These are phyloP conservation scores for Uropsilus gracilis DNA, from an alignment of 2,113 vertebrate genomes.

Conservation along the genomic window DNA sequence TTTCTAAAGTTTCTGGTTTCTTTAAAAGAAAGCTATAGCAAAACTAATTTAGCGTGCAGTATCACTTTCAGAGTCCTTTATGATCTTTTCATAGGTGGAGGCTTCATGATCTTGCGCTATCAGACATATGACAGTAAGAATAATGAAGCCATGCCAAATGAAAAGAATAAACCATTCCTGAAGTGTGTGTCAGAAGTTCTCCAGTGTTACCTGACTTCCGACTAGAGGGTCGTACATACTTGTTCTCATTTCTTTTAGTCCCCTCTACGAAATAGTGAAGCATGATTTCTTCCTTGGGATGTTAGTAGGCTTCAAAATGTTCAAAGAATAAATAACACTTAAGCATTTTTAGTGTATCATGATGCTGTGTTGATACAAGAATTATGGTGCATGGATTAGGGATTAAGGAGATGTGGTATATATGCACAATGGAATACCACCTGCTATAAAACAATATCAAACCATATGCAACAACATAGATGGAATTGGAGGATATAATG, in stretches of 20 bases:
- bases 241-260: constrained; percentile 1
- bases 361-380: neutral
- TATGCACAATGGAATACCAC: too few species aligned
- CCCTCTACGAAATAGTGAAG: neutral
- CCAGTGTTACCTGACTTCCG: neutral
- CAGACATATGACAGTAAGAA: neutral
- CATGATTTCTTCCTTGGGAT: neutral
- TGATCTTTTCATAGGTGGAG: neutral
- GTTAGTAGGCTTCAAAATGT: neutral
- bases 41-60: neutral
- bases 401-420: too few species aligned
- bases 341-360: neutral
- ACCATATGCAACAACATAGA: too few species aligned
- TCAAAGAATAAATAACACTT: neutral
- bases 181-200: neutral
- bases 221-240: neutral
- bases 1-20: neutral
- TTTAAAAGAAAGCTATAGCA: constrained; percentile 31
- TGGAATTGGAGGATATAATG: too few species aligned
- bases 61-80: neutral
- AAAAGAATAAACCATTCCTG: neutral
- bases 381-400: neutral
- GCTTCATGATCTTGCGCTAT: neutral
- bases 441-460: too few species aligned
- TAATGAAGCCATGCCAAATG: neutral